phyloP scores from a whole-genome alignment of 2,797 vertebrate genomes.

The Enteromius thamalakanensis region DNA sequence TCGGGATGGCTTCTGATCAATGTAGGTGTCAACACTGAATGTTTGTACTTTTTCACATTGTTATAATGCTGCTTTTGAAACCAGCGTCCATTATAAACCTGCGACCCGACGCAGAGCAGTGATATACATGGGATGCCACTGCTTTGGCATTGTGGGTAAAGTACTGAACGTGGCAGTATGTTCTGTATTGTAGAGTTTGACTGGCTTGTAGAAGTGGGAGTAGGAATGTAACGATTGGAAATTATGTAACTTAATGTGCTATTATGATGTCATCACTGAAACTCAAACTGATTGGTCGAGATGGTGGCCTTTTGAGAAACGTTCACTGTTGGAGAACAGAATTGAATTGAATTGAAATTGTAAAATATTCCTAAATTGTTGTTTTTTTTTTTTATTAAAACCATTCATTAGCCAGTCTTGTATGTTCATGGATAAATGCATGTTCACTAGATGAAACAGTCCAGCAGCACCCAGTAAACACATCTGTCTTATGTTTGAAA shows the following conservation, averaged over 20 bases:
- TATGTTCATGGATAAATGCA: conserved; percentile 4
- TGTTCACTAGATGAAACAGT: conserved; percentile 4
- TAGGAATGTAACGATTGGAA: conserved; percentile 5
- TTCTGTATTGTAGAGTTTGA: conserved; percentile 34
- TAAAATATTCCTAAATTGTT: conserved; percentile 9
- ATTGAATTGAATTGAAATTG: no score
- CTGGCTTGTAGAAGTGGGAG: conserved; percentile 33
- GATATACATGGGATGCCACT: conserved; percentile 15
- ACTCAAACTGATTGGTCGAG: conserved; percentile 27
- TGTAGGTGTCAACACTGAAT: conserved; percentile 70
- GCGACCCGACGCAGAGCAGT: not conserved
- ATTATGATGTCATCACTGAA: conserved; percentile 37
- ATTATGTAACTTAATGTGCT: not conserved
- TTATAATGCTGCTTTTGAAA: conserved; percentile 60
- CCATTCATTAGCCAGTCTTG: not conserved
- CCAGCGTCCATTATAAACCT: conserved; percentile 62
- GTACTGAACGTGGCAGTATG: conserved; percentile 19
- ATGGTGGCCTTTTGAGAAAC: not conserved
- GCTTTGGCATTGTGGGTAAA: conserved; percentile 26
- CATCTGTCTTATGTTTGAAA: conserved; percentile 19
- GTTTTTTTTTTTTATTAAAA: not conserved
- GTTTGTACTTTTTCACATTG: conserved; percentile 55
- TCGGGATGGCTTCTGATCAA: conserved; percentile 18
- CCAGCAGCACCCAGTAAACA: not conserved
- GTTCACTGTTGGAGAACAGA: not conserved